Evolutionary conservation across 2,888 invertebrate species (phyloP), one percentile per base, ranked within the genome.

Genomic region (Caenorhabditis sp.): DNA sequence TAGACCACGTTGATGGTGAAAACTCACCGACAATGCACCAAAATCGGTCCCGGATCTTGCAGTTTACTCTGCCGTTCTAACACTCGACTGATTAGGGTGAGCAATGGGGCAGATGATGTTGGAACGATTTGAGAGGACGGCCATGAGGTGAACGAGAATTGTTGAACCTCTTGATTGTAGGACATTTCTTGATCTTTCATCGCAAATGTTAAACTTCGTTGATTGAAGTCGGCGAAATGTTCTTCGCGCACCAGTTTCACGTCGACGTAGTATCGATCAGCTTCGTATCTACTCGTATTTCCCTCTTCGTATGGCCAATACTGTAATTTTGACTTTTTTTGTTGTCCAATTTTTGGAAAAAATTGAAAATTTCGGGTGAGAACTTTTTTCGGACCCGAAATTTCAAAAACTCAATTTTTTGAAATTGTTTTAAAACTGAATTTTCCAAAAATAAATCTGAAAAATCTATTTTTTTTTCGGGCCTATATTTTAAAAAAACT

Each of bases 11-110:
- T 14, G 49, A 36, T 55, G n/a, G n/a, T 31, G 23, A 63, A 59
- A 36, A 31, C 31, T 24, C 84, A 92, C 92, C 92, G 92, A 92
- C 94, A 94, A 89, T 95, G 95, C 72, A 95, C 93, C 58, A 93
- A 92, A 87, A 95, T 92, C 53, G 94, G 93, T 43, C 92, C 92
- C 77, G 94, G 94, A 88, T 94, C 80, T 4, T 71, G 21, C 27
- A 79, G 59, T 53, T 74, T 69, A 53, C 78, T 79, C 70, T 88
- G 88, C 51, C 83, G 71, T 59, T 88, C 84, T 37, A 85, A 78
- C 23, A 94, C 62, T 92, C 93, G 24, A 93, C 93, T 82, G 91
- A 91, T 73, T 91, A 91, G 81, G 91, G 92, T 82, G 59, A 88
- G 66, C 58, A 87, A 37, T 6, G 81, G 66, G 6, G 66, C 67